Percentiles rank a stretch among this genome's conserved stretches.
Evolutionary conservation across 2,113 vertebrate genomes (phyloP).

Genomic region (Climacteris rufus): DNA sequence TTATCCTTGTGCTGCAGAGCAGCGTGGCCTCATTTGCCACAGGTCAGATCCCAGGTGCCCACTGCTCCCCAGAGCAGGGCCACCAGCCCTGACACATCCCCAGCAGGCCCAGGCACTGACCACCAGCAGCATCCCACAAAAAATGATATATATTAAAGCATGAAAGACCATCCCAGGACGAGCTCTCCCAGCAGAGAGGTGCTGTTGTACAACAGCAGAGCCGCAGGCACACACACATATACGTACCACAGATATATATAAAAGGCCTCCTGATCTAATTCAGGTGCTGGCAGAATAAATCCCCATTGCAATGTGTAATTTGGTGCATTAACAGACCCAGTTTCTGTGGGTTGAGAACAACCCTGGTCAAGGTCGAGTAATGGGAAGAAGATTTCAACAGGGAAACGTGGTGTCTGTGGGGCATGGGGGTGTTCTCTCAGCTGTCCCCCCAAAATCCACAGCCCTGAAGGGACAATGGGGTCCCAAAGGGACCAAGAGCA

Average conservation of each 20-base stretch:
- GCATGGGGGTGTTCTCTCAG: not conserved
- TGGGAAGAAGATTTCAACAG: not conserved
- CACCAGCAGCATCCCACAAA: not conserved
- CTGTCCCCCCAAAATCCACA: not conserved
- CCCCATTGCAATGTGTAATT: slow-evolving; percentile 26
- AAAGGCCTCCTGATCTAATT: not conserved
- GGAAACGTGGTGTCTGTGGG: not conserved
- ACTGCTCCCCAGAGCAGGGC: accelerated
- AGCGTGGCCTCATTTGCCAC: not conserved
- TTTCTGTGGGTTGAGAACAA: not conserved
- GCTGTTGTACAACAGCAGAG: not conserved
- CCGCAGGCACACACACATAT: not conserved
- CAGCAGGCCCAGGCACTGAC: not conserved
- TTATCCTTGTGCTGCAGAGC: not conserved
- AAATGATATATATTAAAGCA: not conserved
- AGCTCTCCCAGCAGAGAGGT: not conserved
- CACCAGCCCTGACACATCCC: not conserved
- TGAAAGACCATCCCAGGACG: not conserved
- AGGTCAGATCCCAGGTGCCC: not conserved
- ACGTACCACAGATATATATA: not conserved
- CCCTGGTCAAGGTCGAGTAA: not conserved
- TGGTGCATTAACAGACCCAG: slow-evolving; percentile 32
- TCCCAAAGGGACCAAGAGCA: not conserved
- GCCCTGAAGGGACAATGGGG: not conserved
- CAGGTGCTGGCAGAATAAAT: not conserved